A percentile compares a stretch with the other conserved stretches of the same genome.
These are phyloP conservation scores for Leptinotarsa rubiginosa DNA, from an alignment of 2,888 invertebrate species.

Conservation along the genomic window DNA sequence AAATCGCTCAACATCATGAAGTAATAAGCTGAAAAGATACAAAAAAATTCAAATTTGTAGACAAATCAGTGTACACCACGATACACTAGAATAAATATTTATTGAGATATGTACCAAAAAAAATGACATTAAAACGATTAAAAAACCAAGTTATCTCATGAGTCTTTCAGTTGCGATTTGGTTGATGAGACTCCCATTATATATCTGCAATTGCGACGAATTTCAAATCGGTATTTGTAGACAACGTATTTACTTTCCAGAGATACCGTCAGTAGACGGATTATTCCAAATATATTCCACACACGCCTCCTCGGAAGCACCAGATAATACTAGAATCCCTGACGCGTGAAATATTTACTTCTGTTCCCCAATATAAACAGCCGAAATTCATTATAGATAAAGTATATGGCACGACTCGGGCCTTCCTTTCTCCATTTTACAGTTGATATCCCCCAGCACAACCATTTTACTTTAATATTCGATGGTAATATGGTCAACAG, in stretches of 20 bases:
- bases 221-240: slow-evolving; percentile 35
- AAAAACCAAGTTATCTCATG: too few relatives aligned
- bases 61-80: too few relatives aligned
- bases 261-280: slow-evolving; percentile 15
- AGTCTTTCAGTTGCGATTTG: not conserved
- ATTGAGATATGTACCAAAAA: too few relatives aligned
- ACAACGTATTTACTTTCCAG: slow-evolving; percentile 38
- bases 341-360: slow-evolving; percentile 47
- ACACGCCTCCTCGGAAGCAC: slow-evolving; percentile 49
- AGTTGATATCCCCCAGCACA: slow-evolving; percentile 6
- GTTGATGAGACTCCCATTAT: not conserved
- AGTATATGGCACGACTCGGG: not conserved
- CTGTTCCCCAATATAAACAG: slow-evolving; percentile 18
- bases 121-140: too few relatives aligned
- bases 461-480: slow-evolving; percentile 5
- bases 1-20: too few relatives aligned
- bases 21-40: too few relatives aligned
- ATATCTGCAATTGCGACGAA: slow-evolving; percentile 27
- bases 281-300: slow-evolving; percentile 44
- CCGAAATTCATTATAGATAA: not conserved
- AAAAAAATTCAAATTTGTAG: too few relatives aligned
- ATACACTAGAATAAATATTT: too few relatives aligned
- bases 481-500: slow-evolving; percentile 6
- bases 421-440: not conserved
- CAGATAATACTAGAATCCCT: slow-evolving; percentile 50